phyloP scores from a whole-genome alignment of 2,797 vertebrate species.

The Balearica regulorum region DNA sequence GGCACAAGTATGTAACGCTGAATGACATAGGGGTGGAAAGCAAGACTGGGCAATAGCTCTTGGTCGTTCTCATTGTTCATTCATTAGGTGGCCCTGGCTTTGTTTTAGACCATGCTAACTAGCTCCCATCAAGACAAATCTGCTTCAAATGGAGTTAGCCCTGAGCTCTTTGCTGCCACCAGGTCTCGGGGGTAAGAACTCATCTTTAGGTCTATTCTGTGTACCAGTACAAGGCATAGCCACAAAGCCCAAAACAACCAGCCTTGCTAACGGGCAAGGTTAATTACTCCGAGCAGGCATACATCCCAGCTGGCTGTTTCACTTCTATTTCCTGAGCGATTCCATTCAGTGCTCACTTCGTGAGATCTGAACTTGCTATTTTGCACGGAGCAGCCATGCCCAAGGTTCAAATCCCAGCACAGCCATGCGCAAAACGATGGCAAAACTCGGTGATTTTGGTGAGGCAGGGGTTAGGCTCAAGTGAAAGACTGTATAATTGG shows the following conservation, averaged over 20 bases:
- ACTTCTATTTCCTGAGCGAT: background rate
- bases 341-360: background rate
- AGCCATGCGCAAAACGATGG: background rate
- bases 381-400: background rate
- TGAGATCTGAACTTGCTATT: background rate
- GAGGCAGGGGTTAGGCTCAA: background rate
- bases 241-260: background rate
- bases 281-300: background rate
- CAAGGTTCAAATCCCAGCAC: background rate
- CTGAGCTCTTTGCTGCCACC: background rate
- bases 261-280: background rate
- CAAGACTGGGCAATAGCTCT: background rate
- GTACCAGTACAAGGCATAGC: background rate
- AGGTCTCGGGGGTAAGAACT: background rate
- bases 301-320: background rate
- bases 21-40: background rate
- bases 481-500: background rate
- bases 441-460: background rate
- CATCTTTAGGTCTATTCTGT: background rate
- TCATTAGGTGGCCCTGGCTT: background rate
- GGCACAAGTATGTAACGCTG: background rate
- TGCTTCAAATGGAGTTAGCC: background rate
- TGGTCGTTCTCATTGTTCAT: background rate
- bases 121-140: background rate
- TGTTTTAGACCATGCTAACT: fast-evolving